Percentiles rank a stretch among this genome's conserved stretches.
Conservation (phyloP, 2,888 invertebrate species). For the Zygothrica quintamaculata region DNA sequence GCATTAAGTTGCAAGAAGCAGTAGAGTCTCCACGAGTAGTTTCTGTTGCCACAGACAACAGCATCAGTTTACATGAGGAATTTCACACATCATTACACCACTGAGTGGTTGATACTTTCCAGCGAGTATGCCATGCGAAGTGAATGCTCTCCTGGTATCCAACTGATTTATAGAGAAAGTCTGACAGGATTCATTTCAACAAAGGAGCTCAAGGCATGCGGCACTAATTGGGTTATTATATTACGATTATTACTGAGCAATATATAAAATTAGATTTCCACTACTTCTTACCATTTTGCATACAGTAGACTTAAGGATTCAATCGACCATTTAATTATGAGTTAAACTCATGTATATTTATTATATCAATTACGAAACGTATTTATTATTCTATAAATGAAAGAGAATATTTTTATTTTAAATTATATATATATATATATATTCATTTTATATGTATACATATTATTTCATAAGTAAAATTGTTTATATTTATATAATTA, state of each 20-base stretch:
- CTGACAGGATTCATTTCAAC: neutral
- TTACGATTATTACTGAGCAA: too few species aligned
- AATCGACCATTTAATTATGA: too few species aligned
- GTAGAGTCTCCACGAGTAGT: constrained; percentile 18
- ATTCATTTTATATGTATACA: too few species aligned
- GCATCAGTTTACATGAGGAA: constrained; percentile 49
- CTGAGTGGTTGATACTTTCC: constrained; percentile 8
- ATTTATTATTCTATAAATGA: too few species aligned
- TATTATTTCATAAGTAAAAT: too few species aligned
- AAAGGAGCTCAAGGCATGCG: neutral
- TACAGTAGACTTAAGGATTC: too few species aligned
- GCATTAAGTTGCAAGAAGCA: constrained; percentile 48
- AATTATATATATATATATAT: too few species aligned
- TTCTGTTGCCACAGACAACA: constrained; percentile 41
- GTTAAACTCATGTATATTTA: too few species aligned
- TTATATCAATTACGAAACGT: too few species aligned
- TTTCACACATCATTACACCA: constrained; percentile 71
- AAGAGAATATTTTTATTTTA: too few species aligned
- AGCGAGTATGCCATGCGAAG: neutral
- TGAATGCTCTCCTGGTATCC: constrained; percentile 14
- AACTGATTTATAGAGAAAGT: constrained; percentile 16
- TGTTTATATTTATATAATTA: too few species aligned
- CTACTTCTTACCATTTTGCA: neutral
- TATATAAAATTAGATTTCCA: too few species aligned
- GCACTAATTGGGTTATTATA: neutral